Evolutionary conservation across 2,888 invertebrate genomes (phyloP).

Genomic region (Salpingus planirostris): DNA sequence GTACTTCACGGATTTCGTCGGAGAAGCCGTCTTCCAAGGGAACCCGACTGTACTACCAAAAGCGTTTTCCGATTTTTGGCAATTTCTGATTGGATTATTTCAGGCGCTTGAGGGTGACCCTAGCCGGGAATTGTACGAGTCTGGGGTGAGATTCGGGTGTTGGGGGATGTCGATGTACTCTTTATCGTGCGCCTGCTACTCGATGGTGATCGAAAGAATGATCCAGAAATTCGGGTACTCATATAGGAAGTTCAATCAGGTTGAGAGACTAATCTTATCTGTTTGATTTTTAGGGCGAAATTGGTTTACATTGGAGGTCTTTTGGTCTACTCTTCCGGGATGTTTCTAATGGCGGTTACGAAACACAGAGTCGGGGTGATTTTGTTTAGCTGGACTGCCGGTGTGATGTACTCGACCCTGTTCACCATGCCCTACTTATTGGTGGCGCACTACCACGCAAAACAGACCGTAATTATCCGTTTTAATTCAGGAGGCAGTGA

Average conservation of each 20-base stretch:
- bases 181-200: conserved; percentile 89
- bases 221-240: conserved; percentile 62
- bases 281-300: conserved; percentile 59
- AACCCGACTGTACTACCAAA: conserved; percentile 59
- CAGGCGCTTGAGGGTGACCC: conserved; percentile 60
- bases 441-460: conserved; percentile 90
- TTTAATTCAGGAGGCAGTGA: no score
- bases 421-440: conserved; percentile 96
- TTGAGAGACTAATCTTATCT: not conserved
- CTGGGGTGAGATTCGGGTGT: conserved; percentile 90
- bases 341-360: conserved; percentile 75
- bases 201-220: conserved; percentile 76
- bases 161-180: conserved; percentile 97
- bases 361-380: conserved; percentile 72
- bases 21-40: conserved; percentile 82
- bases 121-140: conserved; percentile 66
- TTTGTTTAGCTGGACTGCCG: conserved; percentile 86
- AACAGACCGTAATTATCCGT: conserved; percentile 78
- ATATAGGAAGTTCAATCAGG: conserved; percentile 2
- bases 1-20: conserved; percentile 95
- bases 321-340: conserved; percentile 79
- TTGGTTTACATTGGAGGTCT: conserved; percentile 83
- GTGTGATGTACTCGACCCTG: conserved; percentile 94
- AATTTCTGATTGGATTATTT: conserved; percentile 1
- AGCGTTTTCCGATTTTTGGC: not conserved